A percentile compares a stretch with the other conserved stretches of the same genome.
Conservation (phyloP, 1,140 invertebrate genomes). For the Philotrypesis tridentata region DNA sequence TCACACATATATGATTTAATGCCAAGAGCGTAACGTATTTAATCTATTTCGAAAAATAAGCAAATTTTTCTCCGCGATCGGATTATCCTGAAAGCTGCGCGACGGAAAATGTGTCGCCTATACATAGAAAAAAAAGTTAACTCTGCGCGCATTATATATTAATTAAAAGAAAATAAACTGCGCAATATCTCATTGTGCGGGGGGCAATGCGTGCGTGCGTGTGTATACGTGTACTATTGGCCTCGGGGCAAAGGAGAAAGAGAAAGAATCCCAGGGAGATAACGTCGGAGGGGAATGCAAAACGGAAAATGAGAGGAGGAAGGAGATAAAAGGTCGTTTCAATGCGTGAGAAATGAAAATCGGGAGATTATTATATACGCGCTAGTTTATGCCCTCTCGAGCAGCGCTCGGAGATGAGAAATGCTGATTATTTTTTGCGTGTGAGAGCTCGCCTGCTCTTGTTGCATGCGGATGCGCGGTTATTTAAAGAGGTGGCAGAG, state of each 20-base stretch:
- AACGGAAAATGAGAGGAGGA: constrained; percentile 26
- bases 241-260: not conserved
- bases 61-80: too few species aligned
- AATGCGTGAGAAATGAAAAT: constrained; percentile 21
- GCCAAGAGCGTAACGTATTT: too few species aligned
- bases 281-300: not conserved
- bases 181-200: too few species aligned
- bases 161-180: too few species aligned
- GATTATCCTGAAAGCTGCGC: too few species aligned
- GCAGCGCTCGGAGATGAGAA: constrained; percentile 9
- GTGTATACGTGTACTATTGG: constrained; percentile 7
- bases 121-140: too few species aligned
- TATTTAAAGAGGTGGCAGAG: too few species aligned
- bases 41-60: too few species aligned
- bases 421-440: not conserved
- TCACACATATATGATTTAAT: too few species aligned
- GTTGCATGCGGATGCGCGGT: too few species aligned
- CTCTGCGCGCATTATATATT: too few species aligned
- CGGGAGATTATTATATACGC: constrained; percentile 21
- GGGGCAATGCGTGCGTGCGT: not conserved
- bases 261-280: constrained; percentile 14
- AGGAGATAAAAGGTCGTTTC: not conserved
- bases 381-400: not conserved
- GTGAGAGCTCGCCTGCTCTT: not conserved
- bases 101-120: too few species aligned